phyloP scores from a whole-genome alignment of 2,888 invertebrate genomes.

The Dexiosoma caninum region DNA sequence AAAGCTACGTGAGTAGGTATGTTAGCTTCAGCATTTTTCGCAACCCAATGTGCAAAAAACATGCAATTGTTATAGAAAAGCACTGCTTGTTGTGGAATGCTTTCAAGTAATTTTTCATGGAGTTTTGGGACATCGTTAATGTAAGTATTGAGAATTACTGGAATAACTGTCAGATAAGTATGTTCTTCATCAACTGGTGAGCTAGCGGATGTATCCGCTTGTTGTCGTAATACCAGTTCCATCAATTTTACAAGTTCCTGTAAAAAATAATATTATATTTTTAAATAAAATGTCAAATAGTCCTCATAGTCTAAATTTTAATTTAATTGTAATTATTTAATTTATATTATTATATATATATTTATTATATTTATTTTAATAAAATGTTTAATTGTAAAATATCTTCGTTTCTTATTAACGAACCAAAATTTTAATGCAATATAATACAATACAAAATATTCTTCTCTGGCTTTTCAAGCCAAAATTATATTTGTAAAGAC shows the following conservation, averaged over 20 bases:
- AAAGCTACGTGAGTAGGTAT: constrained; percentile 83
- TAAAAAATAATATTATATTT: constrained; percentile 8
- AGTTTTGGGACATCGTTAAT: constrained; percentile 86
- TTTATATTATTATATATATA: too few species aligned
- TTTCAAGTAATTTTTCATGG: constrained; percentile 88
- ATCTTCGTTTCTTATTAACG: too few species aligned
- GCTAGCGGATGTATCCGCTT: constrained; percentile 60
- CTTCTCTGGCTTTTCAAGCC: too few species aligned
- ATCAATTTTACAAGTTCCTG: constrained; percentile 74
- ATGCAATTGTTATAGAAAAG: constrained; percentile 95
- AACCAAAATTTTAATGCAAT: too few species aligned
- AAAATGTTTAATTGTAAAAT: too few species aligned
- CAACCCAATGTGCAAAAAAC: constrained; percentile 88
- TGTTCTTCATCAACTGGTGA: constrained; percentile 66
- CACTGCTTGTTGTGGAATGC: constrained; percentile 91
- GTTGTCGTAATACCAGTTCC: constrained; percentile 74
- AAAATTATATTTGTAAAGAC: too few species aligned
- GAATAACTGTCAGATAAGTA: constrained; percentile 60
- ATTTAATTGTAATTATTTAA: too few species aligned
- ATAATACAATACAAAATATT: too few species aligned
- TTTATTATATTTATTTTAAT: too few species aligned
- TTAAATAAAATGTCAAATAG: too few species aligned
- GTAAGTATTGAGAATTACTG: constrained; percentile 84
- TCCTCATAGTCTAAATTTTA: too few species aligned
- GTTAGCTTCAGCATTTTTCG: constrained; percentile 79